Evolutionary conservation across 2,797 vertebrate genomes (phyloP), one percentile per base, ranked within the genome.

Genomic region (Spatula versicolor): DNA sequence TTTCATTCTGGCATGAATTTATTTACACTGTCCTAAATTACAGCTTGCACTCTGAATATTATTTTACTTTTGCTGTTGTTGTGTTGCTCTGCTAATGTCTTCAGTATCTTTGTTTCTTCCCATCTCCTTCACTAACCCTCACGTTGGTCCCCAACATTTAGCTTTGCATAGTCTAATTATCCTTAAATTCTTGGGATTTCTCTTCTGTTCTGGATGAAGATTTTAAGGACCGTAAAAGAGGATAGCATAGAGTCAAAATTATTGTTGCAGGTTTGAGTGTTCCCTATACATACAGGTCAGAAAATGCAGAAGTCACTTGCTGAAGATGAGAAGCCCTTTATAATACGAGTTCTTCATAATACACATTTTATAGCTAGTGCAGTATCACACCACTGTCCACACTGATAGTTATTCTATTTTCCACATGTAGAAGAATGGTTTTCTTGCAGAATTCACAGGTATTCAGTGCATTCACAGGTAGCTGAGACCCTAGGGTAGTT

Each of bases 71-170:
- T 60, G 11, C 52, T 82, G 76, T 66, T 15, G 11, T 66, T 41
- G 18, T 56, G 2, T 67, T 84, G 7, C 8, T 69, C 4, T 62
- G 20, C 13, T 82, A 9, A 6, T 41, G 10, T 31, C 18, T 73
- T 91, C 4, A 5, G 11, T 84, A 13, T 59, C 12, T 85, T 26
- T 69, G 5, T 19, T 81, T 86, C 31, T 88, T 83, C 25, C 25
- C 1, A 0, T 85, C 30, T 77, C 21, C 8, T 87, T 26, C 83
- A 16, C 39, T 81, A 54, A 45, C 22, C 22, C 63, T 85, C 56
- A 30, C 1, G 0, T 9, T 68, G 50, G 6, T 17, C 43, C 21
- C 30, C 14, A 35, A 2, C 12, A 18, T 45, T 66, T 28, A 67
- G 28, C 15, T 58, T 74, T 60, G 9, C 16, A 2, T 28, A 4